Conservation (phyloP, 2,113 vertebrate genomes). For the Megaptera novaeangliae region DNA sequence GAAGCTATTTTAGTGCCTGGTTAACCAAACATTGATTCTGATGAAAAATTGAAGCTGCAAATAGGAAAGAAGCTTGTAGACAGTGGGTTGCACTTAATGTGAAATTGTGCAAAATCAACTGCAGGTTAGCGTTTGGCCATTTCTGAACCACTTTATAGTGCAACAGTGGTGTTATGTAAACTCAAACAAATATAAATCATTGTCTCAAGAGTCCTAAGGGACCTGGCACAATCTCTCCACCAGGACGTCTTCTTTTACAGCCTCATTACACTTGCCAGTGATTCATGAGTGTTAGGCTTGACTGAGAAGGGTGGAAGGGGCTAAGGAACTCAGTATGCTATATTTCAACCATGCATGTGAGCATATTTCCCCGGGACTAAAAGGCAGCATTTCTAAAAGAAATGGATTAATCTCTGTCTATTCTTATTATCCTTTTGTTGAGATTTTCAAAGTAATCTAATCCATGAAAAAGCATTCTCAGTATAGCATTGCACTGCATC, state of each 20-base stretch:
- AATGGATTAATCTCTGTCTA: slow-evolving; percentile 65
- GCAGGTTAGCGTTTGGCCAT: slow-evolving; percentile 14
- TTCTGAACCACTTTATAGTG: slow-evolving; percentile 29
- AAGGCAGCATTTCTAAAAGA: slow-evolving; percentile 49
- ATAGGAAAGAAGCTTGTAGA: background rate
- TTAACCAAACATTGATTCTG: slow-evolving; percentile 57
- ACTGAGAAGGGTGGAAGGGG: slow-evolving; percentile 54
- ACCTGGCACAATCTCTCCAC: slow-evolving; percentile 37
- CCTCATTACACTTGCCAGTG: slow-evolving; percentile 71
- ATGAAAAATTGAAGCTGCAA: background rate
- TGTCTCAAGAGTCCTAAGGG: slow-evolving; percentile 33
- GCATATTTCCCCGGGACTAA: slow-evolving; percentile 53
- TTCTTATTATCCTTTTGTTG: slow-evolving; percentile 36
- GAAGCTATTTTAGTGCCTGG: slow-evolving; percentile 39
- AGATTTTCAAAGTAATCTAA: slow-evolving; percentile 37
- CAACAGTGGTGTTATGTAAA: slow-evolving; percentile 39
- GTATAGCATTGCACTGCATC: background rate
- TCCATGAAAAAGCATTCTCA: background rate
- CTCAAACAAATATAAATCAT: slow-evolving; percentile 60
- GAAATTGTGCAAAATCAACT: slow-evolving; percentile 22
- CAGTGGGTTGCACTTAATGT: background rate
- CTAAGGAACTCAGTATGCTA: slow-evolving; percentile 51
- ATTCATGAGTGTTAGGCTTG: slow-evolving; percentile 74
- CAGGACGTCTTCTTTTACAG: slow-evolving; percentile 56
- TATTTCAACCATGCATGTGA: slow-evolving; percentile 69